These are phyloP conservation scores for Ceratina australensis DNA, from an alignment of 1,140 invertebrate species.

Conservation along the genomic window DNA sequence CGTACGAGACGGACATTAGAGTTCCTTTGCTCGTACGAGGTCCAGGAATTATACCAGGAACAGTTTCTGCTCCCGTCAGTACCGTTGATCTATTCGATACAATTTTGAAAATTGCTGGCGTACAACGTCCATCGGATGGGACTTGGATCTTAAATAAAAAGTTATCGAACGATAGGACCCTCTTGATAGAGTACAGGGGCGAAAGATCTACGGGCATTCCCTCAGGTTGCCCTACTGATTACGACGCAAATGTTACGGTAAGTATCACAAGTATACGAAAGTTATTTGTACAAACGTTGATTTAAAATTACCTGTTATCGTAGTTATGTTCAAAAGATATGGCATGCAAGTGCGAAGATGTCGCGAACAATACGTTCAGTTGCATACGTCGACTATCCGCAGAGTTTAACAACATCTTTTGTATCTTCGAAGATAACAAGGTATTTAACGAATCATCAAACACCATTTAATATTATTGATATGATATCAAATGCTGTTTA, in stretches of 20 bases:
- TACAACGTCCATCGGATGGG: conserved; percentile 76
- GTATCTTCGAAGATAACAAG: conserved; percentile 86
- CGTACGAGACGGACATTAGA: conserved; percentile 92
- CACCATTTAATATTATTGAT: neutral
- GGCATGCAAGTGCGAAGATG: conserved; percentile 91
- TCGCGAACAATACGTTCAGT: conserved; percentile 90
- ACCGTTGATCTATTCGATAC: conserved; percentile 92
- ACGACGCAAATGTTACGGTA: conserved; percentile 81
- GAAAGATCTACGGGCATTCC: conserved; percentile 82
- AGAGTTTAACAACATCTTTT: conserved; percentile 85
- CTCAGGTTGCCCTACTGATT: conserved; percentile 81
- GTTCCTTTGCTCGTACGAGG: conserved; percentile 90
- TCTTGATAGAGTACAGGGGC: conserved; percentile 90
- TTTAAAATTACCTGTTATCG: conserved; percentile 46
- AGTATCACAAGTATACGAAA: conserved; percentile 54
- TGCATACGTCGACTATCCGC: conserved; percentile 85
- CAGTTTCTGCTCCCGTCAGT: conserved; percentile 82
- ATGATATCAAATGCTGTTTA: conserved; percentile 5
- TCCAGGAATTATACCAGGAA: conserved; percentile 82
- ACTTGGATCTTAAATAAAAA: conserved; percentile 69
- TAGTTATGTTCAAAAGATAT: conserved; percentile 84
- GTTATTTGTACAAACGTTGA: neutral
- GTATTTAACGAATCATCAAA: conserved; percentile 75
- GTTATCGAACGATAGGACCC: conserved; percentile 75
- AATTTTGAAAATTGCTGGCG: conserved; percentile 85